phyloP scores from a whole-genome alignment of 2,888 invertebrate species.

The Oscheius myriophilus region DNA sequence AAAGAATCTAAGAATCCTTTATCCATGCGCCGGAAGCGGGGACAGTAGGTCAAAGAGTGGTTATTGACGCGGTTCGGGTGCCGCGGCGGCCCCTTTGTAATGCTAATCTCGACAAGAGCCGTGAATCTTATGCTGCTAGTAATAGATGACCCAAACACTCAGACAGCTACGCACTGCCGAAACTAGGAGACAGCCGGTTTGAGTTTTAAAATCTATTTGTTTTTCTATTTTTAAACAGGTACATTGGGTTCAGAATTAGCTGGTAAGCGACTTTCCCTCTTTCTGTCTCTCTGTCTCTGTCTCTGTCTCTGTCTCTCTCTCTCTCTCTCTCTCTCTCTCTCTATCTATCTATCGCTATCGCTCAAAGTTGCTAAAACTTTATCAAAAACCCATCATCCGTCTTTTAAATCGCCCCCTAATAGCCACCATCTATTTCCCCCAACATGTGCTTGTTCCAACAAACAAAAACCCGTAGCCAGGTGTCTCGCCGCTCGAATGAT shows the following conservation, averaged over 20 bases:
- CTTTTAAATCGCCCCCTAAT: no score
- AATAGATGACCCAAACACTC: constrained; percentile 23
- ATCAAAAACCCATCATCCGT: background rate
- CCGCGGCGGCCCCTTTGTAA: constrained; percentile 28
- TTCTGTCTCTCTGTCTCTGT: constrained; percentile 11
- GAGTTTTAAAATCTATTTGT: background rate
- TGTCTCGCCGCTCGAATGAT: no score
- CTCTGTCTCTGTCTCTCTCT: background rate
- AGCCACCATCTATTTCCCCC: no score
- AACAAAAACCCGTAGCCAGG: no score
- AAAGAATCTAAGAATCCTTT: no score
- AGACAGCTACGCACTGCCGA: background rate
- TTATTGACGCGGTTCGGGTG: constrained; percentile 11
- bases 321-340: background rate
- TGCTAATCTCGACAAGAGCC: constrained; percentile 31
- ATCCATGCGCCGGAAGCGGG: background rate
- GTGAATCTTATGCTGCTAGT: constrained; percentile 25
- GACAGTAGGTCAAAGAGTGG: constrained; percentile 23
- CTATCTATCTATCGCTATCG: background rate
- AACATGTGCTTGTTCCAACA: no score
- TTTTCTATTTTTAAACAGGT: background rate
- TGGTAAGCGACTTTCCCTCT: background rate
- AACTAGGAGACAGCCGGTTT: background rate
- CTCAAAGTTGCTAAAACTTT: background rate
- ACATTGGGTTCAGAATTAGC: background rate